phyloP scores from a whole-genome alignment of 2,113 vertebrate genomes.

The Phylloscopus trochiloides region DNA sequence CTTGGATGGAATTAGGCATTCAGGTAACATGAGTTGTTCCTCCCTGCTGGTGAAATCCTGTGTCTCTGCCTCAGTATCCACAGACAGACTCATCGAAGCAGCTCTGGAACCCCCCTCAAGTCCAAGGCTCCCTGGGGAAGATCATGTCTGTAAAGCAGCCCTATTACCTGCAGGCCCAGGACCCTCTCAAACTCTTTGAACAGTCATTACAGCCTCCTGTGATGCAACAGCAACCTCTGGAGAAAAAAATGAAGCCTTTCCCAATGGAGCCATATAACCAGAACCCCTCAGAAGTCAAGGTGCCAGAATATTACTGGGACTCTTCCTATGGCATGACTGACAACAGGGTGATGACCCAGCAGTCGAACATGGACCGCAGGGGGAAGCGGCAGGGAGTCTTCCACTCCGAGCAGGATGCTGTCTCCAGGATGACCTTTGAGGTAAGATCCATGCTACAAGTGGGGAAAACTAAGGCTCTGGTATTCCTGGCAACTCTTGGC shows the following conservation, averaged over 20 bases:
- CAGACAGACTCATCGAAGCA: constrained; percentile 88
- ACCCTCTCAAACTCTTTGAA: constrained; percentile 91
- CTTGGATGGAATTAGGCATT: background rate
- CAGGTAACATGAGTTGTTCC: background rate
- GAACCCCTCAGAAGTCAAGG: constrained; percentile 84
- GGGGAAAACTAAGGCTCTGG: background rate
- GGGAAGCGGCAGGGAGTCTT: constrained; percentile 84
- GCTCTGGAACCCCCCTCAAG: constrained; percentile 92
- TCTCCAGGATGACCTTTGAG: constrained; percentile 87
- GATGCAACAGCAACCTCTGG: constrained; percentile 85
- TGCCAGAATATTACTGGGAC: constrained; percentile 95
- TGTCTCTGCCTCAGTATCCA: constrained; percentile 76
- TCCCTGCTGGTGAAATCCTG: background rate
- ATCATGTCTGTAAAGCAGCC: constrained; percentile 87
- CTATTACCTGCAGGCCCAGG: constrained; percentile 86
- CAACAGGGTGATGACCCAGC: constrained; percentile 78
- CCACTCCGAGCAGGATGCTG: constrained; percentile 85
- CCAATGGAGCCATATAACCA: constrained; percentile 85
- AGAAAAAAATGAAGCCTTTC: constrained; percentile 95
- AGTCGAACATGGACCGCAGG: constrained; percentile 77
- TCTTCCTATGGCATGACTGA: constrained; percentile 84
- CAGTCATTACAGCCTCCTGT: constrained; percentile 79
- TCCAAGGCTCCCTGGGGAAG: constrained; percentile 86
- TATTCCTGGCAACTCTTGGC: background rate
- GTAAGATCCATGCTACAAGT: constrained; percentile 49